Evolutionary conservation across 2,797 vertebrate species (phyloP).

Genomic region (Toxotes lorentzi): DNA sequence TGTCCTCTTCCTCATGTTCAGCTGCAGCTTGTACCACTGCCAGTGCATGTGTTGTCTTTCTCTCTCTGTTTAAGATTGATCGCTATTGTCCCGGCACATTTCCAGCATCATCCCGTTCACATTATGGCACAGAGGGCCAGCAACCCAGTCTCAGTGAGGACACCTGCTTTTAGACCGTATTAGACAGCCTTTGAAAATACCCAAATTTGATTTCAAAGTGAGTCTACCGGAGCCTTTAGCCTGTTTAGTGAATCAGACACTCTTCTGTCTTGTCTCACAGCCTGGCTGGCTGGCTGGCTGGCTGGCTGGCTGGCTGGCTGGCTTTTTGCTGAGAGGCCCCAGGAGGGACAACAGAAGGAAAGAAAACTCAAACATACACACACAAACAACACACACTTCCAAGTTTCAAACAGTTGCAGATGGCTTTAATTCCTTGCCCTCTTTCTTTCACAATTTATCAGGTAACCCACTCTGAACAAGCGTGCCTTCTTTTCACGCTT

Average conservation of each 20-base stretch:
- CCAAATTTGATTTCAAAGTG: conserved; percentile 73
- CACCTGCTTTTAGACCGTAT: conserved; percentile 45
- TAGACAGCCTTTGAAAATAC: conserved; percentile 50
- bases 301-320: conserved; percentile 54
- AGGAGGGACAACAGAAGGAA: conserved; percentile 82
- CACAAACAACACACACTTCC: conserved; percentile 59
- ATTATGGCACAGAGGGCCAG: conserved; percentile 14
- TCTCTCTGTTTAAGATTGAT: conserved; percentile 19
- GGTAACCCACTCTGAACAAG: conserved; percentile 68
- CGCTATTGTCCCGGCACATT: conserved; percentile 12
- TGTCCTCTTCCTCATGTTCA: conserved; percentile 23
- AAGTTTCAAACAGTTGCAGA: conserved; percentile 81
- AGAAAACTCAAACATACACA: conserved; percentile 72
- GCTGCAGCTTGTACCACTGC: conserved; percentile 33
- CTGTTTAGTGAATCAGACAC: conserved; percentile 80
- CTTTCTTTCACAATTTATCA: conserved; percentile 79
- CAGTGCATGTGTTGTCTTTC: conserved; percentile 38
- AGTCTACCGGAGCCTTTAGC: conserved; percentile 71
- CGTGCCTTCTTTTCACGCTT: conserved; percentile 59
- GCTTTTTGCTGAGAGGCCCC: conserved; percentile 78
- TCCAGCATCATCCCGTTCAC: conserved; percentile 9
- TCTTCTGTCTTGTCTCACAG: conserved; percentile 80
- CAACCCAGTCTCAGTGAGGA: conserved; percentile 34
- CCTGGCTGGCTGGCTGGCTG: conserved; percentile 60
- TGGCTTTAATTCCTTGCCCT: conserved; percentile 78